Conservation (phyloP, 2,797 vertebrate genomes). For the Chromis chromis region DNA sequence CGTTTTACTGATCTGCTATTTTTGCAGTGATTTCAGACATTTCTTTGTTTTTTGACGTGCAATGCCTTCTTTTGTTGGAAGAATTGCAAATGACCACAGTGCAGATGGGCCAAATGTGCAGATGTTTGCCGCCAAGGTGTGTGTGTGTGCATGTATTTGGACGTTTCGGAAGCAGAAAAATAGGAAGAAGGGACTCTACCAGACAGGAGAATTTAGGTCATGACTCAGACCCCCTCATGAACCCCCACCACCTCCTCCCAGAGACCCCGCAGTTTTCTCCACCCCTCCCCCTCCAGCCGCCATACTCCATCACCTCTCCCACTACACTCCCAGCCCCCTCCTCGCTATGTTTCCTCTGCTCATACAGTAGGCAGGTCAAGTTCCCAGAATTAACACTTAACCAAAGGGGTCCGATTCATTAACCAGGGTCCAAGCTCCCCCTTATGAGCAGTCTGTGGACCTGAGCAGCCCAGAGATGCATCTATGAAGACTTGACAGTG, state of each 20-base stretch:
- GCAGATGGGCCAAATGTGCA: not conserved
- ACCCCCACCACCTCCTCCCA: conserved; percentile 57
- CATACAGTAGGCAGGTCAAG: conserved; percentile 64
- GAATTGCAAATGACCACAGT: not conserved
- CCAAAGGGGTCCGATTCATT: conserved; percentile 39
- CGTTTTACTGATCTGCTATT: not conserved
- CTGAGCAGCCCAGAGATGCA: conserved; percentile 10
- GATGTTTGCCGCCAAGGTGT: conserved; percentile 20
- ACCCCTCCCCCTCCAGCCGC: conserved; percentile 73
- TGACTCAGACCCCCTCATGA: conserved; percentile 75
- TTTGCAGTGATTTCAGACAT: not conserved
- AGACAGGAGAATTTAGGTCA: conserved; percentile 82
- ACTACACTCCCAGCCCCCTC: conserved; percentile 22
- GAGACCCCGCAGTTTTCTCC: conserved; percentile 66
- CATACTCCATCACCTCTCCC: conserved; percentile 58
- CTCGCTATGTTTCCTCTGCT: conserved; percentile 16
- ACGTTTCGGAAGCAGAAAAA: conserved; percentile 26
- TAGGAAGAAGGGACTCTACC: conserved; percentile 37
- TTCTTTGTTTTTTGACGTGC: conserved; percentile 5
- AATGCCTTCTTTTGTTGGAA: conserved; percentile 21
- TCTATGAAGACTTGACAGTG: not conserved
- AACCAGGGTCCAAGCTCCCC: conserved; percentile 16
- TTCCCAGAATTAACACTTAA: conserved; percentile 45
- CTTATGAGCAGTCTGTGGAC: not conserved
- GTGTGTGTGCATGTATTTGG: not conserved